Evolutionary conservation across 1,140 invertebrate species (phyloP).

Genomic region (Sarcophaga bullata): DNA sequence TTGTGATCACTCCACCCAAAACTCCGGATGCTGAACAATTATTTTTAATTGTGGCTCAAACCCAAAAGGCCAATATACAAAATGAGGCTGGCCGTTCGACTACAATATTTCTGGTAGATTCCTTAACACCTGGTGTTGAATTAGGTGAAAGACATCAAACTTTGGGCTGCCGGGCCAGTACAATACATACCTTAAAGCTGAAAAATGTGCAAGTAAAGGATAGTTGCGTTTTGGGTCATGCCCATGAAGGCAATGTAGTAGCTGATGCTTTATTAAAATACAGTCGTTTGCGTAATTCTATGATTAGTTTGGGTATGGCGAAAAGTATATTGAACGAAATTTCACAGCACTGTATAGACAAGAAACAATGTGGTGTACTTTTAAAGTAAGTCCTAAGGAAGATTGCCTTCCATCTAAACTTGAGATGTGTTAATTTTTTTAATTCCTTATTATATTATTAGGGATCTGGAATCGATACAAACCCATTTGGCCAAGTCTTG

Average conservation of each 20-base stretch:
- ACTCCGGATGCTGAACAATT: constrained; percentile 63
- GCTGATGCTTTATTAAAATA: constrained; percentile 52
- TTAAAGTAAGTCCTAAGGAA: constrained; percentile 50
- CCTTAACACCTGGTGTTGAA: constrained; percentile 75
- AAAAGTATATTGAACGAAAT: constrained; percentile 55
- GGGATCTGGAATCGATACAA: constrained; percentile 70
- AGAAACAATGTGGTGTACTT: constrained; percentile 71
- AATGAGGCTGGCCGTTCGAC: constrained; percentile 63
- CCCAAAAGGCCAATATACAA: constrained; percentile 52
- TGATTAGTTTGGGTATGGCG: constrained; percentile 50
- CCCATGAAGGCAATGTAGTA: constrained; percentile 53
- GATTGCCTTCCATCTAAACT: no score
- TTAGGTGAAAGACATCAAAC: constrained; percentile 74
- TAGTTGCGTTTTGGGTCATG: constrained; percentile 53
- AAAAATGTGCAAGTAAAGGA: constrained; percentile 66
- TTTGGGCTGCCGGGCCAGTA: constrained; percentile 71
- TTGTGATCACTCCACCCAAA: constrained; percentile 65
- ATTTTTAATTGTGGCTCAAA: constrained; percentile 68
- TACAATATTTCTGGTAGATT: constrained; percentile 82
- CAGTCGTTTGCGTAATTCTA: constrained; percentile 49
- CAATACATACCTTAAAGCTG: constrained; percentile 65
- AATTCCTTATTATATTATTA: constrained; percentile 55
- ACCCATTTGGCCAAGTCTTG: constrained; percentile 70
- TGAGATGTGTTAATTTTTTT: not conserved
- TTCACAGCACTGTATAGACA: constrained; percentile 63